Evolutionary conservation across 1,140 invertebrate genomes (phyloP), one percentile per base, ranked within the genome.

Genomic region (Papilio glaucus): DNA sequence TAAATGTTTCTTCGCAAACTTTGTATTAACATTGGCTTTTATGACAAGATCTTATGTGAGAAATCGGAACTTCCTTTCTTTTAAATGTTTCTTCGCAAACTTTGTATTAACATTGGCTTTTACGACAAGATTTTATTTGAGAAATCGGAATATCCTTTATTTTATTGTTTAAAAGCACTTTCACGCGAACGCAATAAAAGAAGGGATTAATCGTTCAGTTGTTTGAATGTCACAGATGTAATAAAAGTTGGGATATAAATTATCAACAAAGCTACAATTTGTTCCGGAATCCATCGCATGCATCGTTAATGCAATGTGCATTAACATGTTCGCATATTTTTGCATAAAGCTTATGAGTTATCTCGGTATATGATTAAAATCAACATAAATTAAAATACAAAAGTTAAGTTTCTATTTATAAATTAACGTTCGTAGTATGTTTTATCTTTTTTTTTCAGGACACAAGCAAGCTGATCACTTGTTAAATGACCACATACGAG

Each of bases 351-450:
- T 4, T 45, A 15, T 15, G 15, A 57, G 49, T 57, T 57, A 57
- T 26, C 49, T 57, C 21, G 9, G 21, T 57, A 57, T 57, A 57
- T 10, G 49, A 57, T 57, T 57, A 57, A 57, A 57, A 57, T 57
- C 49, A 57, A 6, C 49, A 57, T 57, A 57, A 57, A 57, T 57
- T 57, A 57, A 57, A 24, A 57, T 24, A 26, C 18, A 57, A 6
- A 57, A 57, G 49, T 57, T 6, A 57, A 24, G 49, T 57, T 57
- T 57, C 49, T 57, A 57, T 57, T 57, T 57, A 57, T 57, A 57
- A 57, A 57, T 26, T 24, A 57, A 57, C 24, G 10, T 0, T 57
- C 21, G 49, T 12, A 57, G 21, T 57, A 12, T 57, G 4, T 57
- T 9, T 57, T 26, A 5, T 9, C 21, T 57, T 12, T 26, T 8